phyloP scores from a whole-genome alignment of 2,888 invertebrate species.

The Asteroscopus sphinx region DNA sequence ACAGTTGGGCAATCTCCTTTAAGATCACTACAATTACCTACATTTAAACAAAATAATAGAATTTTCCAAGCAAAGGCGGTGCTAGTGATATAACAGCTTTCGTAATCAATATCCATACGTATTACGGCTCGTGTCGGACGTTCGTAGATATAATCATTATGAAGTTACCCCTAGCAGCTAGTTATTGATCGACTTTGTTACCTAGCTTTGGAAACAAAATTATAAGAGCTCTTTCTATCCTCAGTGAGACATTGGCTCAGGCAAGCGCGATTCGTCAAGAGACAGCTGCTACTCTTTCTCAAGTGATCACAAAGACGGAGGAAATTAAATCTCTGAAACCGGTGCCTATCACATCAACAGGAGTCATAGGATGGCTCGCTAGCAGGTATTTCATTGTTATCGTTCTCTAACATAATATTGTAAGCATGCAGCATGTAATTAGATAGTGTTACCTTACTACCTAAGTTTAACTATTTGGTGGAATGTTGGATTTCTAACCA shows the following conservation, averaged over 20 bases:
- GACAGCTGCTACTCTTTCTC: constrained; percentile 67
- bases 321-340: constrained; percentile 76
- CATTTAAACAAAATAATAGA: background rate
- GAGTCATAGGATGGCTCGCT: constrained; percentile 81
- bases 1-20: no score
- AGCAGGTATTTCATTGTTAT: constrained; percentile 65
- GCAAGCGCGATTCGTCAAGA: constrained; percentile 69
- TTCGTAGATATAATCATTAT: constrained; percentile 22
- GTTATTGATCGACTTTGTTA: constrained; percentile 46
- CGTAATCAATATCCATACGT: constrained; percentile 26
- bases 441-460: no score
- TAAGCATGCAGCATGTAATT: no score
- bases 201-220: constrained; percentile 39
- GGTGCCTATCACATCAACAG: constrained; percentile 79
- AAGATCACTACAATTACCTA: background rate
- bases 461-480: no score
- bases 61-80: background rate
- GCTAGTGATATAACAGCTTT: constrained; percentile 26
- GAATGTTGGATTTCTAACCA: no score
- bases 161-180: constrained; percentile 19
- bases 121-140: constrained; percentile 15
- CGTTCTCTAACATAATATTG: no score
- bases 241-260: constrained; percentile 69
- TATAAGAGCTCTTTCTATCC: constrained; percentile 20
- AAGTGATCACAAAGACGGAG: constrained; percentile 60